A percentile compares a stretch with the other conserved stretches of the same genome.
Evolutionary conservation across 2,888 invertebrate genomes (phyloP).

Genomic region (Acrobasis consociella): DNA sequence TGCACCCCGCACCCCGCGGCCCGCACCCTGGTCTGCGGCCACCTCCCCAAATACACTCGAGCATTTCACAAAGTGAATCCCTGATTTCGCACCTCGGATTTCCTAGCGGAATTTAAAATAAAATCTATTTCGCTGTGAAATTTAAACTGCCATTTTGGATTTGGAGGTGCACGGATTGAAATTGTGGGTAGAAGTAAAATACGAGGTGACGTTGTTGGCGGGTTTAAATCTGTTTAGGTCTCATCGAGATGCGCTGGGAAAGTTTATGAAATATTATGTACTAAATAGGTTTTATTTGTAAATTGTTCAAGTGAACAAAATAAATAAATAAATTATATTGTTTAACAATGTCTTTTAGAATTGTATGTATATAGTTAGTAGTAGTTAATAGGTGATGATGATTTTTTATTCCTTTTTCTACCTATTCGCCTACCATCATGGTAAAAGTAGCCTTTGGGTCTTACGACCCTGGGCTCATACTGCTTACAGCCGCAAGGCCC

Average conservation of each 20-base stretch:
- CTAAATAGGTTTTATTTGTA: no score
- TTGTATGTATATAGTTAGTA: no score
- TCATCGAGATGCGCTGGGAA: background rate
- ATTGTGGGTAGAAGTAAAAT: constrained; percentile 40
- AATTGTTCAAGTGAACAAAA: no score
- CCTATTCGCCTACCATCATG: no score
- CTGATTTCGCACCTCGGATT: constrained; percentile 60
- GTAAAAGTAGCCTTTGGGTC: no score
- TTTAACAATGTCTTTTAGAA: no score
- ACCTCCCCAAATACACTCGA: constrained; percentile 44
- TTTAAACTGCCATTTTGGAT: constrained; percentile 51
- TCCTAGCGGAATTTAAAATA: constrained; percentile 51
- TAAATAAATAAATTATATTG: no score
- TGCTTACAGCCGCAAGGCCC: no score
- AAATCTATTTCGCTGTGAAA: constrained; percentile 54
- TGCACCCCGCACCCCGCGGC: constrained; percentile 2
- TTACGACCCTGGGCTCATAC: no score
- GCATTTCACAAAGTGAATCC: constrained; percentile 55
- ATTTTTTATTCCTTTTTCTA: no score
- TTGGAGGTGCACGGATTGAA: constrained; percentile 47
- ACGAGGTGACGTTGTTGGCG: constrained; percentile 23
- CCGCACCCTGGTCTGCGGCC: constrained; percentile 21
- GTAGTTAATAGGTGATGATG: no score
- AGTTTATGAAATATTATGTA: background rate
- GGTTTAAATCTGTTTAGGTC: constrained; percentile 21